Percentiles rank a stretch among this genome's conserved stretches.
Conservation (phyloP, 2,113 vertebrate species). For the Myrmophylax atrothorax region DNA sequence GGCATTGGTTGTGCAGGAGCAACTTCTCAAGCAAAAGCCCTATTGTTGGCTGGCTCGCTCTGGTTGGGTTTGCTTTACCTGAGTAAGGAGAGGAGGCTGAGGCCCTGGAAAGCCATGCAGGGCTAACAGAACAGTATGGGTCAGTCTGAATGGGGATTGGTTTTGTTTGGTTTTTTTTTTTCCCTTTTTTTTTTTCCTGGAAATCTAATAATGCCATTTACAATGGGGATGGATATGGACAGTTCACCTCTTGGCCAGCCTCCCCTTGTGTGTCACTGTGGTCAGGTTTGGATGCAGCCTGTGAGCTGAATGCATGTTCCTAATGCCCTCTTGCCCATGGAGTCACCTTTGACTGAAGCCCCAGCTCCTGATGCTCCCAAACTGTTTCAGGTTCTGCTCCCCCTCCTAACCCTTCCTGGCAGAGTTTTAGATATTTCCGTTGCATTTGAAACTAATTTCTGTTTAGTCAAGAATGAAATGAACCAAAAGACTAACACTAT, state of each 20-base stretch:
- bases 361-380: neutral
- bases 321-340: neutral
- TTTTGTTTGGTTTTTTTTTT: neutral
- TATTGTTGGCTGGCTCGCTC: neutral
- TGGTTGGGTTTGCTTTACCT: conserved; percentile 33
- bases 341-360: conserved; percentile 12
- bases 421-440: neutral
- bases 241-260: conserved; percentile 22
- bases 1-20: fast-evolving
- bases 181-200: conserved; percentile 19
- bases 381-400: neutral
- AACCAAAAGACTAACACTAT: neutral
- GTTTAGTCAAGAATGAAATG: conserved; percentile 3
- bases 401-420: conserved; percentile 48
- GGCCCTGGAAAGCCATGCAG: conserved; percentile 5
- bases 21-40: neutral
- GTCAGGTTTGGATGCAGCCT: neutral
- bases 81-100: conserved; percentile 61
- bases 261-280: conserved; percentile 8
- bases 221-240: conserved; percentile 29
- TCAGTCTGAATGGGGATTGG: neutral
- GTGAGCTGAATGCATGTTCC: neutral
- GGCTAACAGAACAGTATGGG: neutral
- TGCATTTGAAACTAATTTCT: conserved; percentile 8
- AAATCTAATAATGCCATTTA: conserved; percentile 44